Conservation (phyloP, 2,797 vertebrate species). For the Taenioides sp. region DNA sequence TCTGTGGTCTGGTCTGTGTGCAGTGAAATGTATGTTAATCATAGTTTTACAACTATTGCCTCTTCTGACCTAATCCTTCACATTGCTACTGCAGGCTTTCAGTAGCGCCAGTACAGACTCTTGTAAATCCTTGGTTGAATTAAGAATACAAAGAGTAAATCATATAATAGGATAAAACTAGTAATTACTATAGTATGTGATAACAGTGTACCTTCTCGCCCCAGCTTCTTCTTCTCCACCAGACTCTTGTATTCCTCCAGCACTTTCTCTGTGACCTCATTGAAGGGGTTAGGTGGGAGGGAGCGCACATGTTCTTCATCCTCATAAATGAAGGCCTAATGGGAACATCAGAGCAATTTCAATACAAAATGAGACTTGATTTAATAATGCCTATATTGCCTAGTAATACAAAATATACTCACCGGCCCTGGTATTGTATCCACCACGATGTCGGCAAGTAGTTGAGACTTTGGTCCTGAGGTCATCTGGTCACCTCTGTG, state of each 20-base stretch:
- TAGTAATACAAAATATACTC: constrained; percentile 59
- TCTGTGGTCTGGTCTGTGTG: neutral
- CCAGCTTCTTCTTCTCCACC: constrained; percentile 84
- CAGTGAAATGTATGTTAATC: neutral
- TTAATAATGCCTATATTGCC: neutral
- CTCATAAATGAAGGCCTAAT: constrained; percentile 85
- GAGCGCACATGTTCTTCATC: constrained; percentile 85
- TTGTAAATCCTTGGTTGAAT: neutral
- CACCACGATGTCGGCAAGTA: constrained; percentile 91
- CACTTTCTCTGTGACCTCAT: constrained; percentile 84
- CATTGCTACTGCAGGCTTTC: neutral
- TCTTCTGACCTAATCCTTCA: neutral
- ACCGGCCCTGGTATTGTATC: constrained; percentile 90
- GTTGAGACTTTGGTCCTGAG: constrained; percentile 91
- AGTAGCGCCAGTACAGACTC: neutral
- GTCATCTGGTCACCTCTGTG: constrained; percentile 92
- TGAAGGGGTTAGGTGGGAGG: constrained; percentile 93
- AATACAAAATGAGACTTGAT: neutral
- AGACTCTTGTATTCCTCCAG: constrained; percentile 87
- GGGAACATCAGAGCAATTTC: neutral
- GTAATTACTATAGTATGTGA: neutral
- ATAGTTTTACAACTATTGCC: too few relatives aligned
- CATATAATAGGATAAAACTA: neutral
- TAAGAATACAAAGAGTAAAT: too few relatives aligned
- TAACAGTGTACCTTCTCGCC: constrained; percentile 80